Percentiles rank a stretch among this genome's conserved stretches.
phyloP scores from a whole-genome alignment of 2,888 invertebrate species.

The Spisula subtruncata region DNA sequence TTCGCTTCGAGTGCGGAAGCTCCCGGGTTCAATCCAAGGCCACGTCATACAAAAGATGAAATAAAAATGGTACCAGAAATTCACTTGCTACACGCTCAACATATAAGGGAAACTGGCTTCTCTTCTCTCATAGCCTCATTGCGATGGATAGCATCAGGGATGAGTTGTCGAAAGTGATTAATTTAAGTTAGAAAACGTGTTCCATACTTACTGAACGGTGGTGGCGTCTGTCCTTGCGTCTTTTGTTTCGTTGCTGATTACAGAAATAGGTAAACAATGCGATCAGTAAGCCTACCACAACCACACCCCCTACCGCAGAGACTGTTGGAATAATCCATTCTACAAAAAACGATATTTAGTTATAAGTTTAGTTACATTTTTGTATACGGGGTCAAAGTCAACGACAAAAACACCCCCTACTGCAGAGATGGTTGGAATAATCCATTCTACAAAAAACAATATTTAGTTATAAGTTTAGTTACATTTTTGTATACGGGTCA shows the following conservation, averaged over 20 bases:
- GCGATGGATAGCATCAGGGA: too few relatives aligned
- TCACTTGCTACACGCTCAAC: too few relatives aligned
- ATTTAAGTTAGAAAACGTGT: too few relatives aligned
- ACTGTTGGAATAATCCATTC: slow-evolving; percentile 1
- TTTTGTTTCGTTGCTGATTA: background rate
- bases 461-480: background rate
- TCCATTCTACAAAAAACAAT: background rate
- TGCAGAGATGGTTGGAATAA: background rate
- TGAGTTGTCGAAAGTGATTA: too few relatives aligned
- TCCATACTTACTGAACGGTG: background rate
- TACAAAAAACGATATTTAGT: background rate
- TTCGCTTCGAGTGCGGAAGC: too few relatives aligned
- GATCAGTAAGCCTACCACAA: background rate
- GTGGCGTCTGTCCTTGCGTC: background rate
- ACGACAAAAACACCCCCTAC: background rate
- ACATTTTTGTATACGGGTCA: background rate
- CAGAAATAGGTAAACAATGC: background rate
- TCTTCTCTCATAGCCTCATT: too few relatives aligned
- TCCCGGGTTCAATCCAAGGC: too few relatives aligned
- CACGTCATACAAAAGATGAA: too few relatives aligned
- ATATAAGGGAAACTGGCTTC: too few relatives aligned
- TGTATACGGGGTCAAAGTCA: background rate
- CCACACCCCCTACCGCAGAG: background rate
- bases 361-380: background rate
- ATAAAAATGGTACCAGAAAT: too few relatives aligned